Base-by-base conservation (phyloP, 2,113 vertebrate species). In the Diadophis punctatus region DNA sequence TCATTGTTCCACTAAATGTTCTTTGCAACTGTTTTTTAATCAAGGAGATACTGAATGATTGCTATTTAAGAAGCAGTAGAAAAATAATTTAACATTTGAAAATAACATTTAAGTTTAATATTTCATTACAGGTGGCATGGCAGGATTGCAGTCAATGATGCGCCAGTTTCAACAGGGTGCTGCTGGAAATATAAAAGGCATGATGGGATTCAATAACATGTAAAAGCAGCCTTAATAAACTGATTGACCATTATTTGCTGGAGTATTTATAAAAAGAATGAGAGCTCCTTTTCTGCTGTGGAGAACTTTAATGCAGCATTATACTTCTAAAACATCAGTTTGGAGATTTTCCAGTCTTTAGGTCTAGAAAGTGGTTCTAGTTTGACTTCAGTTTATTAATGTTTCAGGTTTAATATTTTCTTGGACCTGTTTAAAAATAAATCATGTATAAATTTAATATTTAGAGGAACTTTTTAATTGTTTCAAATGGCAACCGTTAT, bases 201-300 rank as follows among this genome's bases (percentile, higher is more conserved):
- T 99, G 99, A 99, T 99, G 99, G 99, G 99, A 97, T 99, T 99
- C 97, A 99, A 99, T 97, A 99, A 99, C 96, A 99, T 99, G 99
- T 99, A 98, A 98, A 93, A 98, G 96, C 93, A 96, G 95, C 97
- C 97, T 98, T 98, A 97, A 97, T 96, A 97, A 97, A 96, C 94
- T 96, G 97, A 93, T 94, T 97, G 95, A 96, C 91, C 90, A 91
- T 80, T 94, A 92, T 96, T 96, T 93, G 55, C 97, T 96, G 96
- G 96, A 94, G 97, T 92, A 96, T 97, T 96, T 96, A 91, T 95
- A 91, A 96, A 60, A 96, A 89, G 93, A 94, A 94, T 96, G 97
- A 94, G 93, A 93, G 97, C 97, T 96, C 96, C 96, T 97, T 94
- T 97, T 93, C 96, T 97, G 95, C 90, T 94, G 93, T 96, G 51